Base-by-base conservation (phyloP, 2,888 invertebrate species). In the Chorisops tibialis region DNA sequence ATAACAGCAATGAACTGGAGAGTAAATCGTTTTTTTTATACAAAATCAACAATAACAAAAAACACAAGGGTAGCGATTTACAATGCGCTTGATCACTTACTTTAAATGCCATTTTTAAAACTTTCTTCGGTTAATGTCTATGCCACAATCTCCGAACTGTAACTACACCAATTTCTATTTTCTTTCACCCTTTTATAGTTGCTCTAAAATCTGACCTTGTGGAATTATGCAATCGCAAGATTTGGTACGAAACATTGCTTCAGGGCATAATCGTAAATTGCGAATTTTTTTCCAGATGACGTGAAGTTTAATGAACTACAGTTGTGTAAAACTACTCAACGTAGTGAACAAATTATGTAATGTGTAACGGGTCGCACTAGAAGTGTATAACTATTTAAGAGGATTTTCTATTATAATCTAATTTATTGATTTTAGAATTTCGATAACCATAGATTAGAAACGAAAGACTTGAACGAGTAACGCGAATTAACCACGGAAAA, bases 1-100 rank as follows among this genome's bases (percentile, higher is more conserved):
- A 63, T 35, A 38, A 51, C 52, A 39, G 59, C 59, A 45, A 63
- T 38, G 43, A 63, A 51, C 63, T 63, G 16, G 14, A 51, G 12
- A 18, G 43, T 9, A 21, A 9, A 54, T 30, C n/a, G n/a, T n/a
- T n/a, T n/a, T n/a, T n/a, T n/a, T n/a, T n/a, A n/a, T n/a, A n/a
- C n/a, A n/a, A n/a, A n/a, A n/a, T n/a, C n/a, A n/a, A n/a, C n/a
- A n/a, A n/a, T n/a, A n/a, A n/a, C 37, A 37, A 12, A 9, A 9
- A 37, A 38, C 24, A 37, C 11, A 16, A 22, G 30, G 16, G 16
- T 14, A 18, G 6, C 39, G 18, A 37, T 9, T 38, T 18, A 49
- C 19, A 4, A 7, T n/a, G 19, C 16, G 24, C 18, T 1, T n/a
- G n/a, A 21, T 49, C 43, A 56, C 45, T 18, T 35, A 56, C 56